Evolutionary conservation across 2,113 vertebrate species (phyloP), one percentile per base, ranked within the genome.

Genomic region (Centropus bengalensis): DNA sequence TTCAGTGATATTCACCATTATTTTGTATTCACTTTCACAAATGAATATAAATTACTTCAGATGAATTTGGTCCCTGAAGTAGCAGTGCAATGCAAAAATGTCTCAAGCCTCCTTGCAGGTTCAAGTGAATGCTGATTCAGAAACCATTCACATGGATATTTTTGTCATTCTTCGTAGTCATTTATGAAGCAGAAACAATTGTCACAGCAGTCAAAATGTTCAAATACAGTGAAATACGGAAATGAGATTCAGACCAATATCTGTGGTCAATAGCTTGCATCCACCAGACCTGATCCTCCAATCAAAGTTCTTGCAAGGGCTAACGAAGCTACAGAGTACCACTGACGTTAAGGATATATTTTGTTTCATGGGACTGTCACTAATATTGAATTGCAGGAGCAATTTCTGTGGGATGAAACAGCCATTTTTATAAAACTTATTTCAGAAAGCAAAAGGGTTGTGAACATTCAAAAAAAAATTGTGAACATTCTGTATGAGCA

Each of bases 1-100:
- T 84, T 95, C 81, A 79, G 66, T 88, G 86, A 91, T 84, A 88
- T 75, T 91, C 74, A 84, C 87, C 55, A 49, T 91, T 91, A 26
- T 51, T 83, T 95, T 79, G 71, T 84, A 75, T 75, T 75, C 73
- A 52, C 22, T 86, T 92, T 52, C 60, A 82, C 33, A 67, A 67
- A 92, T 87, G 19, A 81, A 77, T 51, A 93, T 74, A 81, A 62
- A 86, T 82, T 91, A 10, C 67, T 70, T 45, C 44, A 67, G n/a
- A 55, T 74, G 0, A 91, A 89, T 82, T 78, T 38, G 47, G 14
- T 84, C 44, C n/a, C 55, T 16, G 7, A 89, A 84, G 7, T 59
- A 49, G 44, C 21, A 68, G 38, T 26, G 22, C 60, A 78, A 74
- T 51, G 56, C 19, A 83, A 78, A 76, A 64, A 47, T 58, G 16